Evolutionary conservation across 2,113 vertebrate species (phyloP).

Genomic region (Oostethus manadensis): DNA sequence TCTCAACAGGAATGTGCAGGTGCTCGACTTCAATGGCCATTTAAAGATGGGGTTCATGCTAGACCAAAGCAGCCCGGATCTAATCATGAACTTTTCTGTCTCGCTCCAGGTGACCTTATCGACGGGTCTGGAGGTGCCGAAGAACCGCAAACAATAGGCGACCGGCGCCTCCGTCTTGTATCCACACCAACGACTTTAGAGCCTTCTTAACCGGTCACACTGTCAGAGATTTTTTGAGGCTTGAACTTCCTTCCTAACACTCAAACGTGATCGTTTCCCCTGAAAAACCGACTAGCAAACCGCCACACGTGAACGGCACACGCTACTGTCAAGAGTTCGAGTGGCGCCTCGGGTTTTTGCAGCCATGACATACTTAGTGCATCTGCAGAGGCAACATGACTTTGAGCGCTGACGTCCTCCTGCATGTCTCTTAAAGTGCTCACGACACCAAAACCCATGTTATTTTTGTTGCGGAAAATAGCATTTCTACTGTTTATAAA

Average conservation of each 20-base stretch:
- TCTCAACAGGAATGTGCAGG: conserved; percentile 97
- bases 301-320: background rate
- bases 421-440: too few relatives aligned
- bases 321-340: conserved; percentile 5
- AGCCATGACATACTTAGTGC: conserved; percentile 33
- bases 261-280: background rate
- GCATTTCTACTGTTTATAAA: too few relatives aligned
- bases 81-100: background rate
- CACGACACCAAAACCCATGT: too few relatives aligned
- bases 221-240: background rate
- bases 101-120: conserved; percentile 83
- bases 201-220: too few relatives aligned
- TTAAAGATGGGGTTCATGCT: too few relatives aligned
- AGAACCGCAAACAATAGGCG: conserved; percentile 68
- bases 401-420: background rate
- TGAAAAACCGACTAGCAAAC: background rate
- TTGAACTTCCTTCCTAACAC: background rate
- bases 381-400: background rate
- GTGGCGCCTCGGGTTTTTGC: conserved; percentile 7
- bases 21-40: conserved; percentile 28
- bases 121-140: conserved; percentile 89
- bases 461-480: too few relatives aligned
- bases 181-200: conserved; percentile 29
- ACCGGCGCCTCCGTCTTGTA: conserved; percentile 13
- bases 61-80: too few relatives aligned